Percentiles rank a stretch among this genome's conserved stretches.
Evolutionary conservation across 2,113 vertebrate genomes (phyloP).

Genomic region (Archilochus colubris): DNA sequence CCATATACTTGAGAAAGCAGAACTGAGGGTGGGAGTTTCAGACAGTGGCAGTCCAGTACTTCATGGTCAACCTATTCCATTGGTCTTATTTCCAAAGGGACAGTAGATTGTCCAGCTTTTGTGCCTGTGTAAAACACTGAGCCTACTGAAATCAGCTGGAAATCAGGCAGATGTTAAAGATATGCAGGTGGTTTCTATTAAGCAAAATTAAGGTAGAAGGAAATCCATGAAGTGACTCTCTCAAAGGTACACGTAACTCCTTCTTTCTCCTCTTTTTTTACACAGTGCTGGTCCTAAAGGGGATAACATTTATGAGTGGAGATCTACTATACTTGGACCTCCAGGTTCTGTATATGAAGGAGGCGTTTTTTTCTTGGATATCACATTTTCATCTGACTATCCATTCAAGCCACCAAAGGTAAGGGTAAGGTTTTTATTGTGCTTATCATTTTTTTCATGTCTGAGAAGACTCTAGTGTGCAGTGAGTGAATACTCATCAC

Average conservation of each 20-base stretch:
- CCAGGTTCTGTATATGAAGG: slow-evolving; percentile 97
- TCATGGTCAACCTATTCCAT: background rate
- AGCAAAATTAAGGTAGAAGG: background rate
- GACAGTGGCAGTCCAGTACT: background rate
- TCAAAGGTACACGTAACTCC: slow-evolving; percentile 14
- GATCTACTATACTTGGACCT: slow-evolving; percentile 96
- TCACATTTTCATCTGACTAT: slow-evolving; percentile 97
- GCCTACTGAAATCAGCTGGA: background rate
- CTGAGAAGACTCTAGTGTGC: background rate
- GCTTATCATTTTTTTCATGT: background rate
- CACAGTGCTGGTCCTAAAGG: slow-evolving; percentile 93
- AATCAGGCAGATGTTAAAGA: background rate
- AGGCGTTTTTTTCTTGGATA: slow-evolving; percentile 97
- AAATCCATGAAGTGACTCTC: background rate
- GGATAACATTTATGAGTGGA: slow-evolving; percentile 99
- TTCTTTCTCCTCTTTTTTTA: slow-evolving; percentile 23
- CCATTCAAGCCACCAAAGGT: slow-evolving; percentile 99
- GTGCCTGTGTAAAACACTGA: background rate
- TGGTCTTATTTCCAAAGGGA: background rate
- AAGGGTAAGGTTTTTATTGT: slow-evolving; percentile 59
- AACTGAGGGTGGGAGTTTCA: background rate
- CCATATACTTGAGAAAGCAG: background rate
- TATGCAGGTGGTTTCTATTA: background rate
- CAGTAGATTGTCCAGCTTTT: background rate
- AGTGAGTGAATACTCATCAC: fast-evolving